phyloP scores from a whole-genome alignment of 2,113 vertebrate genomes.

The Cathartes aura region DNA sequence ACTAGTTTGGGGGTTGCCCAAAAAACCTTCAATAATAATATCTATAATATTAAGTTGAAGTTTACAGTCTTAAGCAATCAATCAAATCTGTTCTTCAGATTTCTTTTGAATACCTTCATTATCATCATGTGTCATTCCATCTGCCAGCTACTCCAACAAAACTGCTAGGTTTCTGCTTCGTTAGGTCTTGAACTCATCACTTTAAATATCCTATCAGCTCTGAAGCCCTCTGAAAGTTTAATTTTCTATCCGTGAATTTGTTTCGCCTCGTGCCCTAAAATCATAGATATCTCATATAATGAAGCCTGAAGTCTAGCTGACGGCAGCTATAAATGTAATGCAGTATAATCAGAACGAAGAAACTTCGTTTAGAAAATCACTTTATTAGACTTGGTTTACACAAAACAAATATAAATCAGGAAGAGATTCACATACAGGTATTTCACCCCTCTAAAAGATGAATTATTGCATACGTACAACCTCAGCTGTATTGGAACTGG shows the following conservation, averaged over 20 bases:
- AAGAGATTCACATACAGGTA: neutral
- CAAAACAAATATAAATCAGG: neutral
- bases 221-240: neutral
- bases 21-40: neutral
- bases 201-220: neutral
- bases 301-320: neutral
- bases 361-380: neutral
- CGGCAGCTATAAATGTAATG: neutral
- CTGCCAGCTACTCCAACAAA: neutral
- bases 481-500: neutral
- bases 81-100: neutral
- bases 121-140: neutral
- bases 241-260: neutral
- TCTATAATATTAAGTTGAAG: neutral
- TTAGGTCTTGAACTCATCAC: neutral
- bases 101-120: neutral
- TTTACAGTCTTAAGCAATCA: neutral
- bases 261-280: neutral
- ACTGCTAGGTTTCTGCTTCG: neutral
- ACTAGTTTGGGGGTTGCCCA: accelerated
- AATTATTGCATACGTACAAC: neutral
- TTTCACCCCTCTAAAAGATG: neutral
- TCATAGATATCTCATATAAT: neutral
- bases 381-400: neutral
- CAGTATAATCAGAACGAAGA: neutral